Conservation (phyloP, 2,888 invertebrate species). For the Agonopterix alstromeriana region DNA sequence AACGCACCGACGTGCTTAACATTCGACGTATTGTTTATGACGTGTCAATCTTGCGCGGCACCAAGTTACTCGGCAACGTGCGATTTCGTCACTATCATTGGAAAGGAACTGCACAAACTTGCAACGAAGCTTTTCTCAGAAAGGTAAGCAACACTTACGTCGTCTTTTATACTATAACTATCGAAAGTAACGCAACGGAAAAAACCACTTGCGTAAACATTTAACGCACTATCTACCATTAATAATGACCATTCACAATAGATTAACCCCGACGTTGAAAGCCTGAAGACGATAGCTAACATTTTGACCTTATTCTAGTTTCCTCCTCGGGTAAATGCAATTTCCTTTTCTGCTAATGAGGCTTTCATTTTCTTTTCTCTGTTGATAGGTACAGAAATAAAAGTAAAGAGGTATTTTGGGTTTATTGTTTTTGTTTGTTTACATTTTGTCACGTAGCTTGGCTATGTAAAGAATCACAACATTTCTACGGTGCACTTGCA, state of each 20-base stretch:
- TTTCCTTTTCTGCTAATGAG: conserved; percentile 73
- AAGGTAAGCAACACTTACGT: conserved; percentile 78
- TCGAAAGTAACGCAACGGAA: neutral
- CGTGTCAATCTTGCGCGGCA: conserved; percentile 82
- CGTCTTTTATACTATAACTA: neutral
- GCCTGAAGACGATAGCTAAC: conserved; percentile 45
- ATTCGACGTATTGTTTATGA: conserved; percentile 82
- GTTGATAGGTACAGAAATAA: conserved; percentile 21
- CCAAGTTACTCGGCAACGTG: conserved; percentile 81
- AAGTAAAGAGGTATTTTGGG: conserved; percentile 17
- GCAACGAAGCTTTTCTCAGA: conserved; percentile 91
- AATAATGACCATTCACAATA: conserved; percentile 27
- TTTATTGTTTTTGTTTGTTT: conserved; percentile 12
- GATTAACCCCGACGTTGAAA: conserved; percentile 35
- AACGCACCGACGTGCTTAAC: conserved; percentile 81
- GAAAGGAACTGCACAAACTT: conserved; percentile 90
- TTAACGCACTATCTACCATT: conserved; percentile 4
- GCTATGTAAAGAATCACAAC: too few species aligned
- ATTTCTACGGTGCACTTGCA: too few species aligned
- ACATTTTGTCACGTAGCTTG: too few species aligned
- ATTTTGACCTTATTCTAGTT: conserved; percentile 70
- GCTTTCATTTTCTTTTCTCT: conserved; percentile 56
- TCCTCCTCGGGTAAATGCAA: conserved; percentile 63
- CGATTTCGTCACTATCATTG: conserved; percentile 88
- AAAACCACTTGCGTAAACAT: too few species aligned